phyloP scores from a whole-genome alignment of 2,797 vertebrate genomes.

The Pipistrellus kuhlii region DNA sequence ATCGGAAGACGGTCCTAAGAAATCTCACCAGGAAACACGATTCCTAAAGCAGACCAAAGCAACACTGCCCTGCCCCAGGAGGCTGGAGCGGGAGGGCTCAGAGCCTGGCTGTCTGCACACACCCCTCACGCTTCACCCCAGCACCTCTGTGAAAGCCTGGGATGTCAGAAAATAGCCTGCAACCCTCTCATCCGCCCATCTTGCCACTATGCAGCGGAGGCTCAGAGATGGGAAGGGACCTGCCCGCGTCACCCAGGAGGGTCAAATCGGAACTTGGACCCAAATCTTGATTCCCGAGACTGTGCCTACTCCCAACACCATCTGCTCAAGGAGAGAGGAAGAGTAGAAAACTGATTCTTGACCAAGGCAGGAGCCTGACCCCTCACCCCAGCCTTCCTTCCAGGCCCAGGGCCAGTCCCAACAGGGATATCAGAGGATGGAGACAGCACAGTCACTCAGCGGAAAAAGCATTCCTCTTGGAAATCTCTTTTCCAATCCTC shows the following conservation, averaged over 20 bases:
- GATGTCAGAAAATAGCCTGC: neutral
- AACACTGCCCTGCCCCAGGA: neutral
- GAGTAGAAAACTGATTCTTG: neutral
- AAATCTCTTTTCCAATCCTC: neutral
- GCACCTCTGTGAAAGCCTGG: neutral
- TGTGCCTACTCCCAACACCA: neutral
- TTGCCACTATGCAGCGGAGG: neutral
- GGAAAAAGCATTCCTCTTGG: neutral
- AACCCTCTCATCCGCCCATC: neutral
- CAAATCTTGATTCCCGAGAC: neutral
- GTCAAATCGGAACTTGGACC: neutral
- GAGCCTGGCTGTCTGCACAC: neutral
- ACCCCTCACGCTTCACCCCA: rapidly evolving
- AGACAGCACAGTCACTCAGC: neutral
- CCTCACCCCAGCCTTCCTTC: neutral
- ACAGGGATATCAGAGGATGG: neutral
- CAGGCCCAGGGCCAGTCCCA: neutral
- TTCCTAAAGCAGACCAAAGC: neutral
- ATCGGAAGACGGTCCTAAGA: neutral
- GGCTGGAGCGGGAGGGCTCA: neutral
- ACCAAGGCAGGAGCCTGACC: neutral
- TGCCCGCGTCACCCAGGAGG: neutral
- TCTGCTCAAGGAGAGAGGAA: neutral
- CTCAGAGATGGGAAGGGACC: neutral
- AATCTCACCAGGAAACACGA: neutral